phyloP scores from a whole-genome alignment of 2,888 invertebrate genomes.

The Polylopha cassiicola region DNA sequence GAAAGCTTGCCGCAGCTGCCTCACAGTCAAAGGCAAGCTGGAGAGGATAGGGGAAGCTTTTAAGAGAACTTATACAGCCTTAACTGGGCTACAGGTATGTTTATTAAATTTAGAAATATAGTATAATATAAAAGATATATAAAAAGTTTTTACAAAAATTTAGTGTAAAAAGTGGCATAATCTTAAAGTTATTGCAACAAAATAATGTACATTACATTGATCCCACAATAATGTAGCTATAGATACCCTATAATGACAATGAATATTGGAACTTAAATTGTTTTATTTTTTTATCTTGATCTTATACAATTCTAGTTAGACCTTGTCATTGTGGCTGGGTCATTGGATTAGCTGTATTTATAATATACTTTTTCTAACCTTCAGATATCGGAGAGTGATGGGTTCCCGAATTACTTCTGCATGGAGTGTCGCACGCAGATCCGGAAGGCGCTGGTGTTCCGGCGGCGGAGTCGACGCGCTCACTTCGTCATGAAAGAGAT shows the following conservation, averaged over 20 bases:
- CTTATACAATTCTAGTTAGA: background rate
- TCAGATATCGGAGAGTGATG: constrained; percentile 12
- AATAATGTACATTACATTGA: too few species aligned
- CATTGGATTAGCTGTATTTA: background rate
- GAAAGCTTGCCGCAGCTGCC: constrained; percentile 18
- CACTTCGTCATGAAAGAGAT: constrained; percentile 18
- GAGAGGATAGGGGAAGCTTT: constrained; percentile 10
- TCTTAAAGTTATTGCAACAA: background rate
- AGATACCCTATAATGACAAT: too few species aligned
- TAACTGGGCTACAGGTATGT: constrained; percentile 16
- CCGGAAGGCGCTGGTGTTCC: constrained; percentile 15
- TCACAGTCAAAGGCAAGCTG: constrained; percentile 13
- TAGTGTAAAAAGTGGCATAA: background rate
- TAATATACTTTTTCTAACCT: background rate
- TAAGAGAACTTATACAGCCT: constrained; percentile 7
- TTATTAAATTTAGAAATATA: background rate
- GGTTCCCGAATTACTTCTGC: constrained; percentile 19
- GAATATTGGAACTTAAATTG: too few species aligned
- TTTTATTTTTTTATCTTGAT: too few species aligned
- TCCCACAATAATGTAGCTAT: too few species aligned
- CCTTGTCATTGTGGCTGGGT: background rate
- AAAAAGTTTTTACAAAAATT: background rate
- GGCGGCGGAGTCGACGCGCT: constrained; percentile 15
- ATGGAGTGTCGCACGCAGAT: constrained; percentile 11
- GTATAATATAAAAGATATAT: background rate